Percentiles rank a stretch among this genome's conserved stretches.
phyloP scores from a whole-genome alignment of 2,888 invertebrate genomes.

The Aporophyla nigra region DNA sequence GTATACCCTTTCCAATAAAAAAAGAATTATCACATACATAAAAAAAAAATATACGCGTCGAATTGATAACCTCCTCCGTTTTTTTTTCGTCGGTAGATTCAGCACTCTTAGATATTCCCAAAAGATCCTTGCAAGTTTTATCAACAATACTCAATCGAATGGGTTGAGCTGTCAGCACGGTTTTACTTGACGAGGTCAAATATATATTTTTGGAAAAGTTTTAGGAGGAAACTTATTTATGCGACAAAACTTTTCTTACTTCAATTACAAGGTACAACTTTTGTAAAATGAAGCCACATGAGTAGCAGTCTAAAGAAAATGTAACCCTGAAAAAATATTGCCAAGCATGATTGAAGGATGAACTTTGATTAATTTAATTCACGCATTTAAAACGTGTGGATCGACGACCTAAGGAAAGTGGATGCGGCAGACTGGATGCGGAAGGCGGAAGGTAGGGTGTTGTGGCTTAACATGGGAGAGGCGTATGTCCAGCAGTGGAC shows the following conservation, averaged over 20 bases:
- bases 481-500: no score
- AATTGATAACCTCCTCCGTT: no score
- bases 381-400: neutral
- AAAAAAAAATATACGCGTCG: no score
- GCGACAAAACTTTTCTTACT: slow-evolving; percentile 3
- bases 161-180: neutral
- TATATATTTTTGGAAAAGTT: slow-evolving; percentile 14
- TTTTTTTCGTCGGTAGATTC: no score
- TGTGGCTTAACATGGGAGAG: no score
- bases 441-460: no score
- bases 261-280: neutral
- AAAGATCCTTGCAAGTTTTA: slow-evolving; percentile 20
- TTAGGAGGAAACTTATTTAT: slow-evolving; percentile 27
- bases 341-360: no score
- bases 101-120: neutral
- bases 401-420: no score
- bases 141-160: slow-evolving; percentile 35
- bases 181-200: slow-evolving; percentile 37
- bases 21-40: no score
- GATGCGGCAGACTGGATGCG: no score
- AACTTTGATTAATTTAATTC: neutral
- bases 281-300: neutral
- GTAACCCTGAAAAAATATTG: neutral
- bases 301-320: neutral
- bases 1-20: no score